Evolutionary conservation across 2,888 invertebrate genomes (phyloP).

Genomic region (Cheilosia scutellata): DNA sequence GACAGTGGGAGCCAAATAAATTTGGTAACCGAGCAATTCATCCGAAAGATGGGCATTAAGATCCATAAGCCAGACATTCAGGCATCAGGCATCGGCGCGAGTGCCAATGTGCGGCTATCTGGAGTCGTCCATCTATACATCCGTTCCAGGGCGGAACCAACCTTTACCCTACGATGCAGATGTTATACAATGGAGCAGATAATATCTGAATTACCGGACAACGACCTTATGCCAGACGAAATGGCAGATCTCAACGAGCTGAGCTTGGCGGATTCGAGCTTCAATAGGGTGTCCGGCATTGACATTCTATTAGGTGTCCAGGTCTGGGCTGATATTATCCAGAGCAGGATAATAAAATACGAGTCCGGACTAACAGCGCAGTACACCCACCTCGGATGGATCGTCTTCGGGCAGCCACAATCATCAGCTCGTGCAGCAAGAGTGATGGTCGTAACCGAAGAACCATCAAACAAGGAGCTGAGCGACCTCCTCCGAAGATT

Average conservation of each 20-base stretch:
- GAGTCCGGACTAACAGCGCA: slow-evolving; percentile 14
- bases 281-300: neutral
- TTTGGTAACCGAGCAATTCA: neutral
- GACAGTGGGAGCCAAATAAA: slow-evolving; percentile 22
- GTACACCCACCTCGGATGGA: slow-evolving; percentile 1
- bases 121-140: neutral
- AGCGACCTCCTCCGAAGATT: neutral
- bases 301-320: slow-evolving; percentile 2
- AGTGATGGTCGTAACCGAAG: neutral
- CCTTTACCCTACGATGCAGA: neutral
- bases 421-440: neutral
- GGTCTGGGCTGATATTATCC: slow-evolving; percentile 11
- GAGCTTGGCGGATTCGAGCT: neutral
- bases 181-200: neutral
- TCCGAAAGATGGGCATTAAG: neutral
- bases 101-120: neutral
- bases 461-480: slow-evolving; percentile 1
- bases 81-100: neutral
- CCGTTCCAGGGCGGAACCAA: neutral
- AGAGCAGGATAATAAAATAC: neutral
- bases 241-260: neutral
- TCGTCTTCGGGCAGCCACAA: slow-evolving; percentile 12
- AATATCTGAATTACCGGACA: neutral
- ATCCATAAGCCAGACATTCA: neutral
- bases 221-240: neutral